A percentile compares a stretch with the other conserved stretches of the same genome.
phyloP scores from a whole-genome alignment of 2,113 vertebrate genomes.

The Solea senegalensis region DNA sequence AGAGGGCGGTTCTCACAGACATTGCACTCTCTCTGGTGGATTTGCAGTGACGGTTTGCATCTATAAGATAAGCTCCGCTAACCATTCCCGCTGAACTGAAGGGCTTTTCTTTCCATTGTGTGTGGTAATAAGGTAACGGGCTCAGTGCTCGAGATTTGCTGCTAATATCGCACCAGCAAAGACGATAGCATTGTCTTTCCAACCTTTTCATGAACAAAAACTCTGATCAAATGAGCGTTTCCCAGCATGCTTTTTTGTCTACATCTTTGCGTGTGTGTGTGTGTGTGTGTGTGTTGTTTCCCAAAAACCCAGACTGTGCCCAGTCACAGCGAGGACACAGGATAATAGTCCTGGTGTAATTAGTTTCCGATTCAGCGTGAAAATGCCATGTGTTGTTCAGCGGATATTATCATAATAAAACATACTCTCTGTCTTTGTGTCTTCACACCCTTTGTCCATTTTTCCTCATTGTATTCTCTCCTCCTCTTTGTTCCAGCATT shows the following conservation, averaged over 20 bases:
- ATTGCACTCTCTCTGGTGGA: constrained; percentile 24
- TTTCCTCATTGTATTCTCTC: constrained; percentile 1
- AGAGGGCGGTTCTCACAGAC: constrained; percentile 55
- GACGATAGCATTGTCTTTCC: constrained; percentile 53
- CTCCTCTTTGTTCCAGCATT: constrained; percentile 35
- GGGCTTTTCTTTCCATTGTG: constrained; percentile 56
- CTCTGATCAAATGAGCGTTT: not conserved
- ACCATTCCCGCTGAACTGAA: constrained; percentile 47
- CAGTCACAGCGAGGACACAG: constrained; percentile 46
- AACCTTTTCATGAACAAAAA: constrained; percentile 30
- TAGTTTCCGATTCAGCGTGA: constrained; percentile 70
- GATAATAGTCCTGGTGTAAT: constrained; percentile 68
- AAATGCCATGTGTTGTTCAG: constrained; percentile 68
- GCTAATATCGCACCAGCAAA: constrained; percentile 49
- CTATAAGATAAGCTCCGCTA: constrained; percentile 59
- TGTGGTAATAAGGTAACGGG: constrained; percentile 49
- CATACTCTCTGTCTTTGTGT: constrained; percentile 53
- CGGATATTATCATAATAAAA: constrained; percentile 56
- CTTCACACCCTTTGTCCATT: constrained; percentile 45
- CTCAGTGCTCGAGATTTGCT: constrained; percentile 35
- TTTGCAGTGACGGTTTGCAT: constrained; percentile 58
- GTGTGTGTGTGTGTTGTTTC: constrained; percentile 12
- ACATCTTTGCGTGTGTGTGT: not conserved
- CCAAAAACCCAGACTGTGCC: constrained; percentile 37
- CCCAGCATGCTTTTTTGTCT: not conserved